Evolutionary conservation across 2,888 invertebrate genomes (phyloP).

Genomic region (Brenthis daphne): DNA sequence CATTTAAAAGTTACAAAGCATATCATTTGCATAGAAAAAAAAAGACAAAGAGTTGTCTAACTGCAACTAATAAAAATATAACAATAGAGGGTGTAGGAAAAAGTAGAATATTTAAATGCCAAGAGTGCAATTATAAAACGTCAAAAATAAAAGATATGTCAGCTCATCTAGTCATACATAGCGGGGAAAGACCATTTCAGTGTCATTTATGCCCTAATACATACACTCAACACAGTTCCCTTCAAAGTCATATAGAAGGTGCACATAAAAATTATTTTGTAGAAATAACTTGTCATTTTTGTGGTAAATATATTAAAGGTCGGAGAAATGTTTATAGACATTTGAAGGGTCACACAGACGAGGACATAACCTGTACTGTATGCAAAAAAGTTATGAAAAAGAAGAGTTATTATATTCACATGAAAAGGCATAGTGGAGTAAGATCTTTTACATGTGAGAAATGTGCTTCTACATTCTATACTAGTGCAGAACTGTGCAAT

Average conservation of each 20-base stretch:
- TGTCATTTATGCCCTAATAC: slow-evolving; percentile 57
- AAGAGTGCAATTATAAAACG: slow-evolving; percentile 57
- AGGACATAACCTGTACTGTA: slow-evolving; percentile 49
- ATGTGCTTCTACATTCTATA: slow-evolving; percentile 63
- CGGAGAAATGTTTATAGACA: slow-evolving; percentile 57
- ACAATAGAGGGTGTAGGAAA: slow-evolving; percentile 56
- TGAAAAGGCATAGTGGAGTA: slow-evolving; percentile 59
- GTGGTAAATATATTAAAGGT: slow-evolving; percentile 62
- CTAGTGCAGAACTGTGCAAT: slow-evolving; percentile 58
- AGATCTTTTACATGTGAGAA: slow-evolving; percentile 63
- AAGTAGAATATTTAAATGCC: slow-evolving; percentile 53
- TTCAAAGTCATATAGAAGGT: slow-evolving; percentile 58
- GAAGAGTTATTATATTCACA: slow-evolving; percentile 50
- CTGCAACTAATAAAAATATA: slow-evolving; percentile 43
- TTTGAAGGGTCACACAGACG: slow-evolving; percentile 49
- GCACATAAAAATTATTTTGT: slow-evolving; percentile 52
- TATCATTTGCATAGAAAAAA: slow-evolving; percentile 50
- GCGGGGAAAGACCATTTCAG: slow-evolving; percentile 57
- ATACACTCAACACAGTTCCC: slow-evolving; percentile 59
- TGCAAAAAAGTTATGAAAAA: slow-evolving; percentile 55
- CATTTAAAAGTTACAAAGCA: slow-evolving; percentile 54
- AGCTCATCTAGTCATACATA: slow-evolving; percentile 57
- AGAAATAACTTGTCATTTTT: slow-evolving; percentile 62
- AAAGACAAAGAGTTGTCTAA: slow-evolving; percentile 45
- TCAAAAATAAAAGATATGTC: slow-evolving; percentile 56